phyloP scores from a whole-genome alignment of 2,888 invertebrate genomes.

The Prostheceraeus crozeri region DNA sequence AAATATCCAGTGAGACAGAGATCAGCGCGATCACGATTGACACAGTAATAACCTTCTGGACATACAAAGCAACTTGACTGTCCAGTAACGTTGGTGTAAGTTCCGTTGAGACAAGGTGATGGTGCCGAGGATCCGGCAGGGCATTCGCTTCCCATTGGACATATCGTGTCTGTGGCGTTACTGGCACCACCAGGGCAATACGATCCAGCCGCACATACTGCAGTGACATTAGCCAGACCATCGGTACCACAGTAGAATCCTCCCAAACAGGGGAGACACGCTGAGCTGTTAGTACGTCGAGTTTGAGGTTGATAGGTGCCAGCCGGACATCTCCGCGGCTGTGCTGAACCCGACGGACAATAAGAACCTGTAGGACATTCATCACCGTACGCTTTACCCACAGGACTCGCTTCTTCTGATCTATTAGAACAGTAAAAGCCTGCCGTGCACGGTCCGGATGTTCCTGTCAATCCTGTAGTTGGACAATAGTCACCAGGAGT shows the following conservation, averaged over 20 bases:
- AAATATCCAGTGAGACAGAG: slow-evolving; percentile 50
- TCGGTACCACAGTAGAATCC: slow-evolving; percentile 49
- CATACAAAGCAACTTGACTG: slow-evolving; percentile 46
- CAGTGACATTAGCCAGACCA: slow-evolving; percentile 45
- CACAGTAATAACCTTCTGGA: slow-evolving; percentile 46
- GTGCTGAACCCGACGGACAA: slow-evolving; percentile 45
- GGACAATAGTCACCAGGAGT: slow-evolving; percentile 52
- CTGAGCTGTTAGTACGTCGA: slow-evolving; percentile 42
- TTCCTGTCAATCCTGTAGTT: slow-evolving; percentile 45
- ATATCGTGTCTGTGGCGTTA: background rate
- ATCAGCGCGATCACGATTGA: slow-evolving; percentile 44
- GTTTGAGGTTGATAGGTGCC: slow-evolving; percentile 47
- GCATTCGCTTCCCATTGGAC: background rate
- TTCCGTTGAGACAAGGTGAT: background rate
- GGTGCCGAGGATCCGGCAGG: background rate
- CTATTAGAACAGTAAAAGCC: slow-evolving; percentile 47
- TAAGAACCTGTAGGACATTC: slow-evolving; percentile 45
- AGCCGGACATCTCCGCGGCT: slow-evolving; percentile 45
- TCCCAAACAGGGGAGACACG: slow-evolving; percentile 48
- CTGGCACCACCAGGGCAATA: slow-evolving; percentile 50
- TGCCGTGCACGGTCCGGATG: slow-evolving; percentile 49
- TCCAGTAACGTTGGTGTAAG: slow-evolving; percentile 44
- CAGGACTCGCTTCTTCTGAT: background rate
- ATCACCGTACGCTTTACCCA: too few relatives aligned
- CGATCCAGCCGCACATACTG: slow-evolving; percentile 48